Evolutionary conservation across 2,888 invertebrate species (phyloP).

Genomic region (Rambutsinella grinnellia): DNA sequence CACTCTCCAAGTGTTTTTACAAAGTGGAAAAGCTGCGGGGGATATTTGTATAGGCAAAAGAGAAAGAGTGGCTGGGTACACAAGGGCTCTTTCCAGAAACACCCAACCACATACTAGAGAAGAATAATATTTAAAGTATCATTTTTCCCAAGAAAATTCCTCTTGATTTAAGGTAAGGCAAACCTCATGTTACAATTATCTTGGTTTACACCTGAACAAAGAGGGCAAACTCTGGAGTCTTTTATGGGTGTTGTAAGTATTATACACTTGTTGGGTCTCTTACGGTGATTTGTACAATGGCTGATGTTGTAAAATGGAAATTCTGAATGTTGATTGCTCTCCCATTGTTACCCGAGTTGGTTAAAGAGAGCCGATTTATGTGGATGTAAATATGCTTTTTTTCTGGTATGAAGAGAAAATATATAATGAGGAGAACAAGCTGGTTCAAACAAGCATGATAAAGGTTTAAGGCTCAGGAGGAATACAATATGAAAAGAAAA

Average conservation of each 20-base stretch:
- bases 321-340: slow-evolving; percentile 28
- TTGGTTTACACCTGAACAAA: slow-evolving; percentile 20
- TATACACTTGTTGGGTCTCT: not conserved
- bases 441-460: slow-evolving; percentile 12
- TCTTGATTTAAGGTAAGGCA: not conserved
- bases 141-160: not conserved
- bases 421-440: slow-evolving; percentile 15
- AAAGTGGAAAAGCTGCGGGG: slow-evolving; percentile 20
- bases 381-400: not conserved
- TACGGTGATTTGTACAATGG: not conserved
- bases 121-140: slow-evolving; percentile 1
- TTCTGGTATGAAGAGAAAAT: not conserved
- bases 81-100: not conserved
- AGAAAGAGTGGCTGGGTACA: not conserved
- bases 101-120: not conserved
- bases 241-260: not conserved
- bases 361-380: slow-evolving; percentile 21
- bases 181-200: slow-evolving; percentile 7
- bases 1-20: too few species aligned
- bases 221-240: not conserved
- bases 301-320: slow-evolving; percentile 2
- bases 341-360: slow-evolving; percentile 10
- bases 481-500: not conserved
- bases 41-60: slow-evolving; percentile 22
- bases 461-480: not conserved